Percentiles rank a stretch among this genome's conserved stretches.
Conservation (phyloP, 2,113 vertebrate genomes). For the Tapirus terrestris region DNA sequence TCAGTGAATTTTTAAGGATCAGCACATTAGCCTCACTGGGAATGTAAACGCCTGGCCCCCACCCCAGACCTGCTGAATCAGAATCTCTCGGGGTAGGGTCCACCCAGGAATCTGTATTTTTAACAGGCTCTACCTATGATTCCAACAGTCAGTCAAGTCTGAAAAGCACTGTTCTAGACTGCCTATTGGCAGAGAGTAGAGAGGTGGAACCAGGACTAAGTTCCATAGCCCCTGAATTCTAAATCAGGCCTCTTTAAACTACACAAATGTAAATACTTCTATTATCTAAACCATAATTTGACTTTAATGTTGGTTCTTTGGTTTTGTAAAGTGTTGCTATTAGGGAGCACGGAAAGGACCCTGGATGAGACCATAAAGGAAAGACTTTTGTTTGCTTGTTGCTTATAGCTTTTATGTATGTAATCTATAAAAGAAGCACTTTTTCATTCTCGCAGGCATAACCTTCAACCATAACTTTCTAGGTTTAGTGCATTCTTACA, state of each 20-base stretch:
- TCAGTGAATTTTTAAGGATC: not conserved
- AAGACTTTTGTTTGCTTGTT: not conserved
- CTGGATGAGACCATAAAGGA: not conserved
- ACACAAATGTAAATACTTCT: not conserved
- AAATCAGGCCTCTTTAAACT: not conserved
- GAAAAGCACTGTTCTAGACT: not conserved
- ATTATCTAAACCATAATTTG: not conserved
- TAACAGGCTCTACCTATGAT: not conserved
- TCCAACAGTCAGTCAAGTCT: not conserved
- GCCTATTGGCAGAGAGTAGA: not conserved
- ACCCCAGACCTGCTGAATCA: not conserved
- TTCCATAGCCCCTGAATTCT: not conserved
- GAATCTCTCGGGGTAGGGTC: not conserved
- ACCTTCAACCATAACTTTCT: not conserved
- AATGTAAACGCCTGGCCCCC: not conserved
- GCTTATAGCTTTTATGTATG: not conserved
- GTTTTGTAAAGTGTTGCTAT: not conserved
- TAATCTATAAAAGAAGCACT: not conserved
- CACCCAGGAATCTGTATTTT: not conserved
- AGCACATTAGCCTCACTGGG: not conserved
- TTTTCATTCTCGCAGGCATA: not conserved
- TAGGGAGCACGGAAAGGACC: not conserved
- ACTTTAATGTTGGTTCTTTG: not conserved
- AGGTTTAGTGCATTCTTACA: not conserved
- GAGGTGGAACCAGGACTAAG: not conserved